Base-by-base conservation (phyloP, 2,888 invertebrate species). In the Yponomeuta sedellus region DNA sequence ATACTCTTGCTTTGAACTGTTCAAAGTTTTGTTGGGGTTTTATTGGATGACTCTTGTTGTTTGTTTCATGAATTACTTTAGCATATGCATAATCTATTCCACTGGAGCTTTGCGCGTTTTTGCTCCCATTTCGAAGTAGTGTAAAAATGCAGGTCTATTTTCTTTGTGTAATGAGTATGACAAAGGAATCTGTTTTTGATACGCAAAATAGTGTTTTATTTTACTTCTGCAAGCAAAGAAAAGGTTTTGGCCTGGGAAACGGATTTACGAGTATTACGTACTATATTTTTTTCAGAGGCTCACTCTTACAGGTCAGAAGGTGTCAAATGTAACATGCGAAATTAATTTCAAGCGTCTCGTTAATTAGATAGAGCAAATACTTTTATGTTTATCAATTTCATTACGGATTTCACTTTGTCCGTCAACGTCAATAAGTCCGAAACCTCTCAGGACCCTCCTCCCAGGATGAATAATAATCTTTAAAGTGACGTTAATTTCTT, bases 1-100 rank as follows among this genome's bases (percentile, higher is more conserved):
- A 71, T 78, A 72, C 74, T 82, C 77, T 12, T 75, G 75, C 75
- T 74, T 82, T 28, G 77, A 83, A 84, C 78, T 82, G 81, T 80
- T 81, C 59, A 40, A 39, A 28, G 62, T 34, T 63, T 63, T 63
- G 40, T 62, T 52, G 12, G 44, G 3, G 12, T 52, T 52, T 52
- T 52, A 52, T 52, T 52, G 52, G 52, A 57, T 34, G 34, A 62
- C 44, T 40, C 12, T 57, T 66, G 25, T 57, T 56, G 52, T 63
- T 63, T 66, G 28, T 59, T 64, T 44, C 56, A 61, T 61, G 44
- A 52, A 52, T 12, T 44, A 16, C 44, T 44, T 44, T 4, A 12
- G 44, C 44, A 12, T 52, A 16, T 52, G 44, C 5, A 52, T 52
- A 52, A 52, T 52, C 44, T 4, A 52, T 52, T 52, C 3, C 16